Evolutionary conservation across 2,113 vertebrate genomes (phyloP).

Genomic region (Picathartes gymnocephalus): DNA sequence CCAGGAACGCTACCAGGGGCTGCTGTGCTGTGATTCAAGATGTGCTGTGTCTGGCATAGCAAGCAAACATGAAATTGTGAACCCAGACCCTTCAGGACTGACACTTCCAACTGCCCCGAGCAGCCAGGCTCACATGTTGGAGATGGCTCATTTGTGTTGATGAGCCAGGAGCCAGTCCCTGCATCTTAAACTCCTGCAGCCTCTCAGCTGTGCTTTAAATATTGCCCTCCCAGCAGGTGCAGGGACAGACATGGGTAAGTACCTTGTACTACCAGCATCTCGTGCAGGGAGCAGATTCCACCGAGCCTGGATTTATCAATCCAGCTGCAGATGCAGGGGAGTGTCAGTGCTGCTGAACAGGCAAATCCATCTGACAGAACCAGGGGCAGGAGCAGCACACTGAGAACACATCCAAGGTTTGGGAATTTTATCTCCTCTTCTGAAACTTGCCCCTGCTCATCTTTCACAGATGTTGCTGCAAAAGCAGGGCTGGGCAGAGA

Average conservation of each 20-base stretch:
- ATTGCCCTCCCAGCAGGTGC: not conserved
- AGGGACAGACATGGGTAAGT: not conserved
- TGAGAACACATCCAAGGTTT: not conserved
- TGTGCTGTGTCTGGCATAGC: not conserved
- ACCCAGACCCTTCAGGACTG: not conserved
- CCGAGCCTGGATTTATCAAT: not conserved
- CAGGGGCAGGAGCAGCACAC: not conserved
- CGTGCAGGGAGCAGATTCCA: not conserved
- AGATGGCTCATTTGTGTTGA: not conserved
- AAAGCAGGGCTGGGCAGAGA: not conserved
- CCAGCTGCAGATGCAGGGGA: not conserved
- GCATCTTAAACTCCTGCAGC: not conserved
- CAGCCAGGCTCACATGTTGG: not conserved
- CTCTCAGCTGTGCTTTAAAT: not conserved
- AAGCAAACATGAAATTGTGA: not conserved
- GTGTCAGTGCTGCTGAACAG: not conserved
- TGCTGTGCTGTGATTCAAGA: rapidly evolving
- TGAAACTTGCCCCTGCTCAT: not conserved
- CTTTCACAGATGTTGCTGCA: not conserved
- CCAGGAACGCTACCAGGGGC: not conserved
- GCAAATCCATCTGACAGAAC: slow-evolving; percentile 27
- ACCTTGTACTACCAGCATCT: not conserved
- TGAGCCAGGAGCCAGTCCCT: not conserved
- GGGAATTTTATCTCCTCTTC: not conserved
- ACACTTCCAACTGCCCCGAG: not conserved